phyloP scores from a whole-genome alignment of 2,888 invertebrate species.

The Axea sp. region DNA sequence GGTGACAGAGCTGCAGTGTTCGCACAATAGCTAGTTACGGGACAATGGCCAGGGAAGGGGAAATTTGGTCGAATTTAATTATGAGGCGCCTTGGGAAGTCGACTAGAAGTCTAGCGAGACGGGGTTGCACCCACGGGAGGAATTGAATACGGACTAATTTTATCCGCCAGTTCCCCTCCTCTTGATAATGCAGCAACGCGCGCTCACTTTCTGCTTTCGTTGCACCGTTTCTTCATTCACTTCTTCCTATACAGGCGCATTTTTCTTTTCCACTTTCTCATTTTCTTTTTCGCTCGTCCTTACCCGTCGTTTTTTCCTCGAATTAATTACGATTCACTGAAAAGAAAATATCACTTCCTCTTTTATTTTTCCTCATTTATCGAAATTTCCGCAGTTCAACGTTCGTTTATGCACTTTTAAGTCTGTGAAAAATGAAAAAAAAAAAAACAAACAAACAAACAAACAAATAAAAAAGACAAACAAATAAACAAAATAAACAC shows the following conservation, averaged over 20 bases:
- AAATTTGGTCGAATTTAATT: conserved; percentile 79
- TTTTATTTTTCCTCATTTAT: conserved; percentile 9
- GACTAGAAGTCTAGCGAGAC: conserved; percentile 69
- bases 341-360: conserved; percentile 25
- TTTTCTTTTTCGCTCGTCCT: conserved; percentile 7
- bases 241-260: conserved; percentile 61
- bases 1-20: conserved; percentile 69
- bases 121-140: conserved; percentile 72
- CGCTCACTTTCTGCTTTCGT: conserved; percentile 35
- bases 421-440: neutral
- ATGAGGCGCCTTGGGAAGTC: conserved; percentile 78
- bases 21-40: conserved; percentile 79
- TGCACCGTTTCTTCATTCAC: conserved; percentile 10
- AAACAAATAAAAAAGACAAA: too few species aligned
- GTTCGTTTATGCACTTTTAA: conserved; percentile 23
- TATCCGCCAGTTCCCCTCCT: conserved; percentile 70
- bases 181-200: conserved; percentile 65
- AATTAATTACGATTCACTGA: conserved; percentile 29
- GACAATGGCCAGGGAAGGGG: conserved; percentile 76
- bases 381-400: conserved; percentile 7
- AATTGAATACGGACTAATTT: conserved; percentile 79
- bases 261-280: conserved; percentile 50
- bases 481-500: neutral
- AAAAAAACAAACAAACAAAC: too few species aligned
- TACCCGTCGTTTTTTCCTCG: neutral